Base-by-base conservation (phyloP, 2,888 invertebrate genomes). In the Drosophila neonasuta region DNA sequence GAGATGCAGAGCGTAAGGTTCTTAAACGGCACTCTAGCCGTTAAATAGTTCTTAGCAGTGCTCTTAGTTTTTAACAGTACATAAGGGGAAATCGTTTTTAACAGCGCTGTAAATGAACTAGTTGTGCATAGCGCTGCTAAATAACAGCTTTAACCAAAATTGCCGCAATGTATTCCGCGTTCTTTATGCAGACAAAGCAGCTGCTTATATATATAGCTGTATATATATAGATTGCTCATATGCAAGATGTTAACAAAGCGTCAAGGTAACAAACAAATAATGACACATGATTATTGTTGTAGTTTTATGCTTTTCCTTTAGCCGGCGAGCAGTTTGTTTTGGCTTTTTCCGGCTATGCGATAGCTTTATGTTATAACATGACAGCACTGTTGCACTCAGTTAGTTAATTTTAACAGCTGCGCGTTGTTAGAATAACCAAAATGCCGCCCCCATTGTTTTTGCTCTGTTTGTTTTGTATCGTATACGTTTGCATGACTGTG, bases 381-480 rank as follows among this genome's bases (percentile, higher is more conserved):
- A 1, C 56, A 49, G n/a, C 61, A 29, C 55, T 55, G 46, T 48
- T 20, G 17, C 11, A 8, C 30, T 44, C 6, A 17, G 13, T 24
- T 36, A 30, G 46, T 39, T 55, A 48, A 10, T 36, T 48, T 55
- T 54, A 64, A 55, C 71, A 66, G 61, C 60, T 60, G 59, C 50
- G 52, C 54, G 29, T 29, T 30, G 42, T 11, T 29, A 42, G 36
- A 44, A 61, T 20, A 46, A 34, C 56, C 51, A 48, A 74, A 74
- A 60, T 66, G 36, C 49, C 59, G 71, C 59, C 66, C 54, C 49
- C 49, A 49, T 51, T 62, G 54, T 68, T 70, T 63, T 67, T 65
- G 51, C 64, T 67, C 29, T 62, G 54, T 58, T 45, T 63, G 36
- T 45, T 24, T 36, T 46, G 24, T 44, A 20, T 20, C 11, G 29